Percentiles rank a stretch among this genome's conserved stretches.
Conservation (phyloP, 2,888 invertebrate species). For the Stenodema calcarata region DNA sequence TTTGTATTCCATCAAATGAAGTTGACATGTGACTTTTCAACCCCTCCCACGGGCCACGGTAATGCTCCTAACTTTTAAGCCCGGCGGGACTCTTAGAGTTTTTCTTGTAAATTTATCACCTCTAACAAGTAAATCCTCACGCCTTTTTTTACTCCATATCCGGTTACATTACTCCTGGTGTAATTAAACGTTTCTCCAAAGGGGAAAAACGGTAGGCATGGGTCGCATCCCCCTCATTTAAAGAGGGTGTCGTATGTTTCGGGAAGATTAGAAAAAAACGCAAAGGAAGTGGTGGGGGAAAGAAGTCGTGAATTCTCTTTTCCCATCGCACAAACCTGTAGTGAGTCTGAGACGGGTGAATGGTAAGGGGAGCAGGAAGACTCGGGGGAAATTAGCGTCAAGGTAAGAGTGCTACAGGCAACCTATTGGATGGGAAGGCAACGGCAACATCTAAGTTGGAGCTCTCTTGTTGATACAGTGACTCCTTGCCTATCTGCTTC, state of each 20-base stretch:
- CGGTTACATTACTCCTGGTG: neutral
- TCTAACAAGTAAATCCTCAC: neutral
- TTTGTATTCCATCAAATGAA: neutral
- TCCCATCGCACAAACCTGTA: neutral
- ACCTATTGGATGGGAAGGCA: neutral
- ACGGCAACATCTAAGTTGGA: neutral
- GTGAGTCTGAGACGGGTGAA: neutral
- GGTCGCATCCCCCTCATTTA: neutral
- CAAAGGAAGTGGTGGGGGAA: neutral
- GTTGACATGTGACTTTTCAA: neutral
- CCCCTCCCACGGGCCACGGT: neutral
- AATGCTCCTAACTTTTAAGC: conserved; percentile 2
- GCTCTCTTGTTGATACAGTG: neutral
- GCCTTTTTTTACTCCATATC: neutral
- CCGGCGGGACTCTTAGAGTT: neutral
- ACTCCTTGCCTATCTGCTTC: neutral
- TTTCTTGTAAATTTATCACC: conserved; percentile 6
- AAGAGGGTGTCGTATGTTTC: neutral
- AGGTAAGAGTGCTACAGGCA: conserved; percentile 12
- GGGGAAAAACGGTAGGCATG: neutral
- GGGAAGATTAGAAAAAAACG: neutral
- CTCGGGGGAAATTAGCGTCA: conserved; percentile 34
- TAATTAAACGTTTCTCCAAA: conserved; percentile 1
- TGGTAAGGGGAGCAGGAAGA: neutral
- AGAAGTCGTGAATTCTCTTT: neutral